Evolutionary conservation across 1,140 invertebrate genomes (phyloP), one percentile per base, ranked within the genome.

Genomic region (Ceratosolen fusciceps): DNA sequence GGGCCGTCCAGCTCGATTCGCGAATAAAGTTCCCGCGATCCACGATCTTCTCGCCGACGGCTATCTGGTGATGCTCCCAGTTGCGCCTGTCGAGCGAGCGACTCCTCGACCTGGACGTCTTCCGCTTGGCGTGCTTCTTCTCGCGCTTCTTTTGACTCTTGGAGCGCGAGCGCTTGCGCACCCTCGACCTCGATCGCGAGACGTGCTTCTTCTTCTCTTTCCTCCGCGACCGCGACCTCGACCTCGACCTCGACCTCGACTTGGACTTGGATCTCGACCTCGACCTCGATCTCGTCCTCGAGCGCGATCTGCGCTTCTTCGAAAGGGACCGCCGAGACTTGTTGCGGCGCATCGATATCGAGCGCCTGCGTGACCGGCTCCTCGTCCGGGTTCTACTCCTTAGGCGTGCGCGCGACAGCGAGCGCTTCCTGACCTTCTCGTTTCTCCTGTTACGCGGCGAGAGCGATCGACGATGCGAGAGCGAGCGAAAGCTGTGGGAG

Each of bases 131-230:
- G 68, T 88, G 87, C 56, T 88, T 90, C 77, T 89, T 89, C 5
- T 88, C 43, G 8, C 84, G 79, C 37, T 85, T 86, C 26, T 83
- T 84, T n/a, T 52, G 81, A 26, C 77, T 86, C 81, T 89, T 89
- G 0, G 85, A 87, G 1, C 88, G 84, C 0, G 87, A 85, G 4
- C 85, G 82, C 39, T 88, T 88, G 0, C 85, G 83, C 8, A 80
- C 34, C 26, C 85, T 83, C 10, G 84, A 86, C 74, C 85, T 70
- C 73, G 87, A 85, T 43, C 87, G 77, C 39, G 88, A 88, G 74
- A 88, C 86, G 83, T 88, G 84, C 74, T 88, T 86, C 82, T 89
- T 83, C 84, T 90, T 86, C 24, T 88, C 83, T 80, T 91, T 89
- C 80, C 90, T 84, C 0, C 87, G 84, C 2, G 89, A 84, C 21